Evolutionary conservation across 2,113 vertebrate genomes (phyloP), one percentile per base, ranked within the genome.

Genomic region (Myiopsitta monachus): DNA sequence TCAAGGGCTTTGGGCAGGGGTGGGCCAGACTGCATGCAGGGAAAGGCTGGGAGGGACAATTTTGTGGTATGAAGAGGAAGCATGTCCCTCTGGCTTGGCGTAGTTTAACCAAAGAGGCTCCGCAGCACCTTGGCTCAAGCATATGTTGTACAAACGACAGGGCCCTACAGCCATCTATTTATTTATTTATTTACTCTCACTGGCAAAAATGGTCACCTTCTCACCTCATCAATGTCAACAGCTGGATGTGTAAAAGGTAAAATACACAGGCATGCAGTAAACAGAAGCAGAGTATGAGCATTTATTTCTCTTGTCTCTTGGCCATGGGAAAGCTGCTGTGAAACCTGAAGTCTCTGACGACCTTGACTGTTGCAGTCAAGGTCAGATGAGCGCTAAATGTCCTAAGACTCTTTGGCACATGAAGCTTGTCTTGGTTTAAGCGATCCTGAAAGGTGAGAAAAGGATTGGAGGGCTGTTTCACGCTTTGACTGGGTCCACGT

Each of bases 321-420:
- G 70, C 44, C 47, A 10, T 78, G 90, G 90, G 52, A 94, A 92
- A 95, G 63, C 88, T 89, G 41, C 92, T 90, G 69, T 75, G 77
- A 96, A 96, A 91, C 27, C 51, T 69, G 87, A 91, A 91, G 87
- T 79, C 75, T 96, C 76, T 92, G 90, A 85, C 87, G 96, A 69
- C 87, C 87, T 96, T 95, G 92, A 92, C 57, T 97, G 61, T 85
- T 81, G 43, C 38, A 57, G 55, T 76, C 90, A 95, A 97, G 97
- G 95, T 96, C 96, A 97, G 55, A 73, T 62, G 19, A 70, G 31
- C 80, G 84, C 79, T 90, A 95, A 95, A 63, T 85, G 39, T 27
- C 70, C 43, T 82, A 68, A 74, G 47, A 62, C n/a, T 78, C 44
- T 83, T 83, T 73, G 73, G 83, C 54, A 3, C 1, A 0, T 23